Conservation (phyloP, 2,888 invertebrate genomes). For the Phania funesta region DNA sequence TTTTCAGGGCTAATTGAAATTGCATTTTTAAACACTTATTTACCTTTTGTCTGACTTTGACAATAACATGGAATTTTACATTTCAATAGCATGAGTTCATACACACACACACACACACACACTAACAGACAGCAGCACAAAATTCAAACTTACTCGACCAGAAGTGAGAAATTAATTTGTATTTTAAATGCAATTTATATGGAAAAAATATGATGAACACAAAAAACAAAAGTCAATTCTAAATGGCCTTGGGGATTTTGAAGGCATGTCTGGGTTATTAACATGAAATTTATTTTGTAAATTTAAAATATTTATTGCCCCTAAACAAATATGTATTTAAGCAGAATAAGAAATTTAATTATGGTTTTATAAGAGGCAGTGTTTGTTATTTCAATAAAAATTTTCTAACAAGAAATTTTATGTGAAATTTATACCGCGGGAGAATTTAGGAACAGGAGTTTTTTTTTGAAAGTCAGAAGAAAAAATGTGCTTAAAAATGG, state of each 20-base stretch:
- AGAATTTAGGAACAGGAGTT: too few species aligned
- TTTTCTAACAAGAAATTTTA: too few species aligned
- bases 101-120: not conserved
- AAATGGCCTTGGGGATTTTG: constrained; percentile 41
- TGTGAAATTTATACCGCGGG: too few species aligned
- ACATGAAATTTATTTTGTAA: constrained; percentile 50
- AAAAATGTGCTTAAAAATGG: too few species aligned
- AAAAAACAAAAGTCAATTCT: constrained; percentile 34
- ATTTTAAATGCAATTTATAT: constrained; percentile 60
- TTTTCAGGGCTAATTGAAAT: constrained; percentile 70
- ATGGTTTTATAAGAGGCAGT: not conserved
- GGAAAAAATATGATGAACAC: not conserved
- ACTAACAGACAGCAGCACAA: not conserved
- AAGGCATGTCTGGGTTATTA: constrained; percentile 32
- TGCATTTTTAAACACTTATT: constrained; percentile 71
- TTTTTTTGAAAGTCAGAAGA: too few species aligned
- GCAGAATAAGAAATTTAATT: constrained; percentile 15
- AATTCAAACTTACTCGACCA: constrained; percentile 49
- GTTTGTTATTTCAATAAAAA: too few species aligned
- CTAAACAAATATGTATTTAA: constrained; percentile 56
- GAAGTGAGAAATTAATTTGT: constrained; percentile 68
- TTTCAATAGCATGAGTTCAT: constrained; percentile 30
- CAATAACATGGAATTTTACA: constrained; percentile 45
- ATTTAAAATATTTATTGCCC: constrained; percentile 51
- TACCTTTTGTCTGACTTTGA: constrained; percentile 67